Percentiles rank a stretch among this genome's conserved stretches.
These are phyloP conservation scores for Corythucha ciliata DNA, from an alignment of 2,888 invertebrate species.

Conservation along the genomic window DNA sequence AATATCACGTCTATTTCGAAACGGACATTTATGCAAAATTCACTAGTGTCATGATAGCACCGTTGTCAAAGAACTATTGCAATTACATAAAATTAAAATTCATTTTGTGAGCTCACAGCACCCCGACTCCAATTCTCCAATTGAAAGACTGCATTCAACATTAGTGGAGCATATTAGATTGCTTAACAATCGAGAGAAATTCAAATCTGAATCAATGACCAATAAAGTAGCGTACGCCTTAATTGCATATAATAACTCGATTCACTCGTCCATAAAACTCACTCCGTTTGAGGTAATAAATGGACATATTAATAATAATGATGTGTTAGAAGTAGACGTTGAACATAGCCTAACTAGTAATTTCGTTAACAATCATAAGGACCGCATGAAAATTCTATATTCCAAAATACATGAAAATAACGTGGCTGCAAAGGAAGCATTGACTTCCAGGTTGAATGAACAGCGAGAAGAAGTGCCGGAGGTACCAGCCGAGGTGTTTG, in stretches of 20 bases:
- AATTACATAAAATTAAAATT: slow-evolving; percentile 19
- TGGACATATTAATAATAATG: background rate
- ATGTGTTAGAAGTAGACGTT: background rate
- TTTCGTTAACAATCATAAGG: background rate
- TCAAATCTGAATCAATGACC: slow-evolving; percentile 9
- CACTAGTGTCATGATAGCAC: background rate
- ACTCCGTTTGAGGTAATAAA: slow-evolving; percentile 6
- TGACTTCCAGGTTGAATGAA: too few relatives aligned
- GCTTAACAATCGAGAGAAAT: slow-evolving; percentile 2
- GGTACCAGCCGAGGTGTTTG: slow-evolving; percentile 6
- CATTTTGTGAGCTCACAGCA: slow-evolving; percentile 16
- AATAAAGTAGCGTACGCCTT: slow-evolving; percentile 4
- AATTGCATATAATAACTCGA: slow-evolving; percentile 4
- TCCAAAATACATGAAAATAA: background rate
- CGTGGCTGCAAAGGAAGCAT: background rate
- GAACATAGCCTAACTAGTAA: background rate
- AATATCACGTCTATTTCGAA: background rate
- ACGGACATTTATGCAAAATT: background rate
- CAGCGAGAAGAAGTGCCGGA: background rate
- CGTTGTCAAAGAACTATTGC: slow-evolving; percentile 18
- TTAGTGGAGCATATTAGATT: slow-evolving; percentile 18
- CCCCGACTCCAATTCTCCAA: slow-evolving; percentile 15
- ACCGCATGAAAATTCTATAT: too few relatives aligned
- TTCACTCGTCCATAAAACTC: background rate
- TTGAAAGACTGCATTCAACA: slow-evolving; percentile 22